These are phyloP conservation scores for Cyclophora albipunctata DNA, from an alignment of 2,888 invertebrate species.

Conservation along the genomic window DNA sequence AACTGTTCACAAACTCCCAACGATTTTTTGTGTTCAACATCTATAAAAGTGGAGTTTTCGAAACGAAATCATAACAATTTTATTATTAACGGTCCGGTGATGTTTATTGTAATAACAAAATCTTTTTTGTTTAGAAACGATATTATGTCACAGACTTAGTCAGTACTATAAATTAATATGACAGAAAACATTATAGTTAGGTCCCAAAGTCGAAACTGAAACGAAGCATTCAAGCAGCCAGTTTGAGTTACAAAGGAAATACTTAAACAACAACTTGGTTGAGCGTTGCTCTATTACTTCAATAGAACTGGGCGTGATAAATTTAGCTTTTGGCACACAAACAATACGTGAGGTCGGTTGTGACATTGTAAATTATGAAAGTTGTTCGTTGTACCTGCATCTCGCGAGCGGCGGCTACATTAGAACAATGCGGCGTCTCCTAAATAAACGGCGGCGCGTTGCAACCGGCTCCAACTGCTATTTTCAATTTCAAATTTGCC, in stretches of 20 bases:
- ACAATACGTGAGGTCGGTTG: constrained; percentile 19
- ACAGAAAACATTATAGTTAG: too few relatives aligned
- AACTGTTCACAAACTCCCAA: constrained; percentile 37
- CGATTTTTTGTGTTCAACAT: constrained; percentile 36
- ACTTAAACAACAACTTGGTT: not conserved
- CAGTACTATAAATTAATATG: too few relatives aligned
- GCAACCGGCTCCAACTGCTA: constrained; percentile 46
- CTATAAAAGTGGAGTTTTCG: constrained; percentile 28
- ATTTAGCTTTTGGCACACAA: constrained; percentile 11
- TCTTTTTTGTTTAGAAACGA: too few relatives aligned
- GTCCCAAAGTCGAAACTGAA: too few relatives aligned
- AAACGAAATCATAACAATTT: constrained; percentile 27
- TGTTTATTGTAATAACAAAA: too few relatives aligned
- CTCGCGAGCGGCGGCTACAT: constrained; percentile 30
- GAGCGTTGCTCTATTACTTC: too few relatives aligned
- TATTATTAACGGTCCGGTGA: constrained; percentile 14
- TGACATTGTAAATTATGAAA: constrained; percentile 44
- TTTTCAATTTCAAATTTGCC: constrained; percentile 67
- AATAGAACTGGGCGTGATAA: constrained; percentile 4
- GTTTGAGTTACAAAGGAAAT: not conserved
- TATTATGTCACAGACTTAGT: too few relatives aligned
- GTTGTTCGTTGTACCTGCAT: constrained; percentile 38
- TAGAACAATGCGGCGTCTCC: constrained; percentile 43
- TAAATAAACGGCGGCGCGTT: constrained; percentile 46
- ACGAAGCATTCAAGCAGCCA: too few relatives aligned